Evolutionary conservation across 2,113 vertebrate species (phyloP).

Genomic region (Struthidea cinerea): DNA sequence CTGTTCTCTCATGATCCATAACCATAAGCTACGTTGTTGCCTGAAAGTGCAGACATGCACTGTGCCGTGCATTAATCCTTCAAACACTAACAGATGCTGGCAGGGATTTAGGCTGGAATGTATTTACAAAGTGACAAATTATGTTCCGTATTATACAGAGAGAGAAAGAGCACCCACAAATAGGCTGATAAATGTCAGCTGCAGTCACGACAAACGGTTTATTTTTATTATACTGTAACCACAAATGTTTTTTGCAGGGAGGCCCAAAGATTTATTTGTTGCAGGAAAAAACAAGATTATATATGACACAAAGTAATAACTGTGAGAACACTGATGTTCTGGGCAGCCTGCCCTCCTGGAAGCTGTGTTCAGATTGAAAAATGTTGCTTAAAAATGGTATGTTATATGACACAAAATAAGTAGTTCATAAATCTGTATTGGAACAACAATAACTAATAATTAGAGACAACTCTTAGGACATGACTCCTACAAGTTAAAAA

Average conservation of each 20-base stretch:
- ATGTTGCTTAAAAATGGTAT: conserved; percentile 55
- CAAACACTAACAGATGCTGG: conserved; percentile 81
- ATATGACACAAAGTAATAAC: conserved; percentile 81
- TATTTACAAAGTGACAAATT: conserved; percentile 90
- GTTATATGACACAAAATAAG: conserved; percentile 60
- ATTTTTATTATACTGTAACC: conserved; percentile 93
- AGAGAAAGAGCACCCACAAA: conserved; percentile 85
- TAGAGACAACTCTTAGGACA: conserved; percentile 58
- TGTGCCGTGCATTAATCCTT: conserved; percentile 80
- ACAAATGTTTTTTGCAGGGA: conserved; percentile 72
- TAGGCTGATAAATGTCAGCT: conserved; percentile 89
- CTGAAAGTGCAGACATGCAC: conserved; percentile 67
- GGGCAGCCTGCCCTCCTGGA: conserved; percentile 71
- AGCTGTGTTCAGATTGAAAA: conserved; percentile 24
- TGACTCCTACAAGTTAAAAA: conserved; percentile 23
- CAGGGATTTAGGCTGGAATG: conserved; percentile 83
- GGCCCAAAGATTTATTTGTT: conserved; percentile 79
- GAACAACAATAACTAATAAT: conserved; percentile 71
- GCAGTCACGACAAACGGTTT: conserved; percentile 85
- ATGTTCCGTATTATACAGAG: conserved; percentile 79
- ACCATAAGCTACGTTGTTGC: conserved; percentile 59
- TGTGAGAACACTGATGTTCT: conserved; percentile 73
- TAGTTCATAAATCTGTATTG: conserved; percentile 69
- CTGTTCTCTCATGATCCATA: conserved; percentile 58
- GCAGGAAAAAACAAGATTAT: conserved; percentile 79